Evolutionary conservation across 2,113 vertebrate species (phyloP).

Genomic region (Corapipo altera): DNA sequence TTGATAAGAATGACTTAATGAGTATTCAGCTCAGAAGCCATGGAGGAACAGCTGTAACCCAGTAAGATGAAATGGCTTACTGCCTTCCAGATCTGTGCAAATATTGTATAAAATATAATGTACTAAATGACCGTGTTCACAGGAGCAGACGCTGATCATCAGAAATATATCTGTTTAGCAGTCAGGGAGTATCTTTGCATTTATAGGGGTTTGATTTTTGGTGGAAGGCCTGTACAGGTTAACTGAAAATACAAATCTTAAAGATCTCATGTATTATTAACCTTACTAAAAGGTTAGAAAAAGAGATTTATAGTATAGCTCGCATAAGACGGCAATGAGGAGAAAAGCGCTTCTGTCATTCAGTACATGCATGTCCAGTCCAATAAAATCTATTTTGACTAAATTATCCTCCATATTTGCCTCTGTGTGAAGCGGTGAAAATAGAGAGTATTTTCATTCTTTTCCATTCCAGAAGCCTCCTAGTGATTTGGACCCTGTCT

Average conservation of each 20-base stretch:
- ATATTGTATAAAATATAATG: neutral
- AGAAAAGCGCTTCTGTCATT: neutral
- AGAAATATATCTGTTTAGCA: neutral
- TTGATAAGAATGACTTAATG: neutral
- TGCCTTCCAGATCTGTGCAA: neutral
- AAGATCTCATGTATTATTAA: neutral
- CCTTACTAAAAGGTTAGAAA: neutral
- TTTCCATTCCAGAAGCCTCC: neutral
- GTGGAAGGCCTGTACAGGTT: neutral
- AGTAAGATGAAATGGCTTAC: neutral
- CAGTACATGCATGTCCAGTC: neutral
- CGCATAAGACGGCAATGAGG: neutral
- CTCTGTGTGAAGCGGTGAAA: neutral
- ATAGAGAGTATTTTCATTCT: neutral
- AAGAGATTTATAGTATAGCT: neutral
- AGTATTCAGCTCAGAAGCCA: constrained; percentile 41
- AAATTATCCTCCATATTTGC: neutral
- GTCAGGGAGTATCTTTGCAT: neutral
- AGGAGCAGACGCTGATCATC: neutral
- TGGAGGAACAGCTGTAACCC: constrained; percentile 22
- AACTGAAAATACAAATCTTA: neutral
- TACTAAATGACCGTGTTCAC: neutral
- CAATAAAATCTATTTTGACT: neutral
- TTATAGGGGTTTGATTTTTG: neutral
- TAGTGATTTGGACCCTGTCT: neutral